A percentile compares a stretch with the other conserved stretches of the same genome.
These are phyloP conservation scores for Corythaixoides concolor DNA, from an alignment of 2,113 vertebrate genomes.

Conservation along the genomic window DNA sequence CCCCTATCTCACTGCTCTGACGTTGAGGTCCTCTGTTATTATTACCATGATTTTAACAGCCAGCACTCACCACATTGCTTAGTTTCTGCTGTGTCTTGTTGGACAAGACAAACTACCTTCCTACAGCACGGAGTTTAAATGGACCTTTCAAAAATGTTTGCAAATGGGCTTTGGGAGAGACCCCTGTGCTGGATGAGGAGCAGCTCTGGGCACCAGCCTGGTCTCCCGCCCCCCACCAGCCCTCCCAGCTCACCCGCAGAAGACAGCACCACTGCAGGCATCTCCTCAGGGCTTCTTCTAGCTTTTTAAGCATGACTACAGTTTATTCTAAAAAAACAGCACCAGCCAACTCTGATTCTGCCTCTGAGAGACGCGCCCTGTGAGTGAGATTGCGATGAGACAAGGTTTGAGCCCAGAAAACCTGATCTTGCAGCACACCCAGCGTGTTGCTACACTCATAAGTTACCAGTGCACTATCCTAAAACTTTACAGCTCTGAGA, in stretches of 20 bases:
- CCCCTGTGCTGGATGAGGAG: not conserved
- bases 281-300: not conserved
- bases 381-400: not conserved
- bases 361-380: fast-evolving
- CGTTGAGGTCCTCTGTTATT: too few species aligned
- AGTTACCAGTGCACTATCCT: not conserved
- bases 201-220: too few species aligned
- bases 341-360: not conserved
- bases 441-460: not conserved
- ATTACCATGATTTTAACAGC: too few species aligned
- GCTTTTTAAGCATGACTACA: not conserved
- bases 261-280: not conserved
- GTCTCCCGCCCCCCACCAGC: not conserved
- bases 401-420: not conserved
- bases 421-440: not conserved
- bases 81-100: not conserved
- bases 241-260: fast-evolving
- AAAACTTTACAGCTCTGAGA: not conserved
- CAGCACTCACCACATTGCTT: not conserved
- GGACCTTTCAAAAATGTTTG: not conserved
- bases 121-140: not conserved
- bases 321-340: not conserved
- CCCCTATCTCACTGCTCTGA: not conserved
- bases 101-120: not conserved
- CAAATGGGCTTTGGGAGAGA: not conserved